phyloP scores from a whole-genome alignment of 2,888 invertebrate species.

The Drosophila anomalipes region DNA sequence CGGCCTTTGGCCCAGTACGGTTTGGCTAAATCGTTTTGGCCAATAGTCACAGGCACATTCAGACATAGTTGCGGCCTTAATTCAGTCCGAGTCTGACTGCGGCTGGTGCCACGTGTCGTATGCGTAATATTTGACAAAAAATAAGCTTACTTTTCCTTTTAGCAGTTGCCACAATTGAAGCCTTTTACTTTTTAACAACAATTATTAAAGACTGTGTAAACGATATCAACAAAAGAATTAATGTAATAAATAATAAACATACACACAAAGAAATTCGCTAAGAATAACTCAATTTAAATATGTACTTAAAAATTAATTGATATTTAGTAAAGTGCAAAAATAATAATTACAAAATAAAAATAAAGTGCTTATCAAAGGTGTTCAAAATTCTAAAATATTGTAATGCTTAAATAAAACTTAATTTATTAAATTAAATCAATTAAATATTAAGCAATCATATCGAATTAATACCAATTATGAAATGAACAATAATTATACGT shows the following conservation, averaged over 20 bases:
- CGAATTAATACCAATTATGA: constrained; percentile 22
- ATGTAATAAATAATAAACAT: constrained; percentile 10
- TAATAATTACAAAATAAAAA: constrained; percentile 29
- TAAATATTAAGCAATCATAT: constrained; percentile 38
- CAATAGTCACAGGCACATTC: neutral
- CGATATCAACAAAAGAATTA: constrained; percentile 50
- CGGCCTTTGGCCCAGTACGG: constrained; percentile 59
- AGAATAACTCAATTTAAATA: constrained; percentile 36
- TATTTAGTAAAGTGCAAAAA: constrained; percentile 34
- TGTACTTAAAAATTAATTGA: constrained; percentile 29
- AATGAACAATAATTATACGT: constrained; percentile 34
- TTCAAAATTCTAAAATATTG: constrained; percentile 67
- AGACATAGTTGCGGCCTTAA: constrained; percentile 16
- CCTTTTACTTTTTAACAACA: constrained; percentile 61
- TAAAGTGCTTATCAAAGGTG: constrained; percentile 71
- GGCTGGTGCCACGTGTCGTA: constrained; percentile 69
- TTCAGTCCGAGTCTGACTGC: constrained; percentile 63
- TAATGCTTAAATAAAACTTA: constrained; percentile 34
- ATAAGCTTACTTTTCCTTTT: constrained; percentile 1
- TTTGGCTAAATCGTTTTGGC: constrained; percentile 7
- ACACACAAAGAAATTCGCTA: constrained; percentile 26
- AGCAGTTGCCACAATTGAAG: constrained; percentile 55
- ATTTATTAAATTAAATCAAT: constrained; percentile 23
- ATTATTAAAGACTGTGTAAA: constrained; percentile 67
- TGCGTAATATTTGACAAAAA: constrained; percentile 50